Conservation (phyloP, 2,113 vertebrate genomes). For the Odocoileus hemionus region DNA sequence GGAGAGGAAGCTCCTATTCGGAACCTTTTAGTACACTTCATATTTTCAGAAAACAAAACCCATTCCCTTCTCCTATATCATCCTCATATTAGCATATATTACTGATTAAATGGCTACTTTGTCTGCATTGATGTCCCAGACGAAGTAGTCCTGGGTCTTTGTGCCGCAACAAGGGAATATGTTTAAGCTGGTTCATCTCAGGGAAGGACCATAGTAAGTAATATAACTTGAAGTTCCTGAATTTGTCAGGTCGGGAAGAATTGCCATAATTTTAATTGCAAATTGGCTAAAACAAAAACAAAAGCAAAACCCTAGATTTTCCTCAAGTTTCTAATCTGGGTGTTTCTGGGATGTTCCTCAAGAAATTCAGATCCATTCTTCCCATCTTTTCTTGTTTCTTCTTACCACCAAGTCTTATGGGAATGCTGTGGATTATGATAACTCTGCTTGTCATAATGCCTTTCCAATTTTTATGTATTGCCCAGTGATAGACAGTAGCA, state of each 20-base stretch:
- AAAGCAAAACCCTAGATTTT: neutral
- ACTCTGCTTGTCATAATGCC: neutral
- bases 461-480: neutral
- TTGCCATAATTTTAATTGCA: neutral
- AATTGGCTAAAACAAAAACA: neutral
- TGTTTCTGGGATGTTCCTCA: neutral
- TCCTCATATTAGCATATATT: neutral
- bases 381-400: neutral
- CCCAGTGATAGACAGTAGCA: neutral
- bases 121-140: neutral
- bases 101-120: neutral
- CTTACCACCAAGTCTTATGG: neutral
- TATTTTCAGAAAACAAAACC: neutral
- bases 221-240: neutral
- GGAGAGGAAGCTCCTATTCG: neutral
- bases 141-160: neutral
- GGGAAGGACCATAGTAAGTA: neutral
- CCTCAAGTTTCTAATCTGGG: neutral
- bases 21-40: neutral
- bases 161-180: neutral
- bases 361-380: neutral
- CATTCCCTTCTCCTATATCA: neutral
- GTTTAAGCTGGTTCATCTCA: neutral
- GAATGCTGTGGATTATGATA: neutral
- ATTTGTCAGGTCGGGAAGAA: neutral